A percentile compares a stretch with the other conserved stretches of the same genome.
Conservation (phyloP, 2,113 vertebrate genomes). For the Cyphomyrus discorhynchus region DNA sequence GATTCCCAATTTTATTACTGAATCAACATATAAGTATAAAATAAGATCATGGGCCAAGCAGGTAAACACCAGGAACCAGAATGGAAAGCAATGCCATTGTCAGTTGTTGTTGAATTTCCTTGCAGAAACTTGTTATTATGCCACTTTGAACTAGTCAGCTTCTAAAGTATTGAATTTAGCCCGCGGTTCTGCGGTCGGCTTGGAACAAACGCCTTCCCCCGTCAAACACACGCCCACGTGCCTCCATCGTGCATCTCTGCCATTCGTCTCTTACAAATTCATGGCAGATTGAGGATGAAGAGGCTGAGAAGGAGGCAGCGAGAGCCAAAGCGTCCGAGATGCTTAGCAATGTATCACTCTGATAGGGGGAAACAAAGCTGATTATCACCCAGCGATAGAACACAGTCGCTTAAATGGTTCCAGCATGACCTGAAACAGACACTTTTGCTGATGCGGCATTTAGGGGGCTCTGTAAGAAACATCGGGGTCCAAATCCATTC, state of each 20-base stretch:
- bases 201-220: background rate
- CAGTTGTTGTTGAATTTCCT: background rate
- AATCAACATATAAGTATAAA: background rate
- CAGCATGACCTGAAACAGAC: background rate
- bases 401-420: background rate
- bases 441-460: background rate
- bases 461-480: background rate
- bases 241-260: background rate
- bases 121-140: background rate
- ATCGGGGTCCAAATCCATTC: background rate
- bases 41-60: background rate
- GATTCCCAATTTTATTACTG: background rate
- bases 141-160: background rate
- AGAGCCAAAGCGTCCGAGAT: background rate
- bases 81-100: background rate
- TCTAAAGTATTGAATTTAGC: conserved; percentile 4
- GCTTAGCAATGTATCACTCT: background rate
- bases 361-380: background rate
- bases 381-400: background rate
- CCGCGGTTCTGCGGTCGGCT: background rate
- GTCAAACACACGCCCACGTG: background rate
- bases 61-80: background rate
- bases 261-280: background rate
- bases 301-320: background rate
- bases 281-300: background rate